These are phyloP conservation scores for Marasmarcha lunaedactyla DNA, from an alignment of 2,888 invertebrate species.

Conservation along the genomic window DNA sequence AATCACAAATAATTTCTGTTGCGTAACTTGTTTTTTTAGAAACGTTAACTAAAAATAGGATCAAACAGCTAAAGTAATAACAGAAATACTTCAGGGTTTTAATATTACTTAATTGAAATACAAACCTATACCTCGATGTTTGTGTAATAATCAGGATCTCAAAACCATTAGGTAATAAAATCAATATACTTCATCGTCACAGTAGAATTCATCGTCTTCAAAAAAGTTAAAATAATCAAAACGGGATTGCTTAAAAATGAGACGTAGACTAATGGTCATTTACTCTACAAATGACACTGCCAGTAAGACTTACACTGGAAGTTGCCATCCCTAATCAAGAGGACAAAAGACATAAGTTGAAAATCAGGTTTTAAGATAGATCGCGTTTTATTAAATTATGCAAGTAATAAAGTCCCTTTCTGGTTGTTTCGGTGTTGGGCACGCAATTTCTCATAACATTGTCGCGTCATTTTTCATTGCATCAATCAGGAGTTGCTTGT, in stretches of 20 bases:
- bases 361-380: constrained; percentile 36
- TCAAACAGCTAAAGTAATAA: too few species aligned
- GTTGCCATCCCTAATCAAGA: constrained; percentile 38
- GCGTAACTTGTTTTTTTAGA: too few species aligned
- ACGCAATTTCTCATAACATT: constrained; percentile 65
- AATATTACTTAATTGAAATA: too few species aligned
- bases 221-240: too few species aligned
- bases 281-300: constrained; percentile 18
- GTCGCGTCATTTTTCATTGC: constrained; percentile 68
- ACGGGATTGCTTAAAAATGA: constrained; percentile 23
- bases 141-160: too few species aligned
- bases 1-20: too few species aligned
- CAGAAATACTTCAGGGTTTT: too few species aligned
- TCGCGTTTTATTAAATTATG: constrained; percentile 52
- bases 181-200: too few species aligned
- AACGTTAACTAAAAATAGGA: too few species aligned
- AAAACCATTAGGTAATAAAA: too few species aligned
- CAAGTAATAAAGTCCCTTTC: constrained; percentile 60
- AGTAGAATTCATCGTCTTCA: too few species aligned
- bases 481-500: constrained; percentile 54
- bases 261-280: constrained; percentile 51
- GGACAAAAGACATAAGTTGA: constrained; percentile 22
- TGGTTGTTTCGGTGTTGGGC: constrained; percentile 29
- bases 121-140: too few species aligned
- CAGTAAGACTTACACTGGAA: constrained; percentile 27